Percentiles rank a stretch among this genome's conserved stretches.
Evolutionary conservation across 2,797 vertebrate species (phyloP).

Genomic region (Leptatherina wallacei): DNA sequence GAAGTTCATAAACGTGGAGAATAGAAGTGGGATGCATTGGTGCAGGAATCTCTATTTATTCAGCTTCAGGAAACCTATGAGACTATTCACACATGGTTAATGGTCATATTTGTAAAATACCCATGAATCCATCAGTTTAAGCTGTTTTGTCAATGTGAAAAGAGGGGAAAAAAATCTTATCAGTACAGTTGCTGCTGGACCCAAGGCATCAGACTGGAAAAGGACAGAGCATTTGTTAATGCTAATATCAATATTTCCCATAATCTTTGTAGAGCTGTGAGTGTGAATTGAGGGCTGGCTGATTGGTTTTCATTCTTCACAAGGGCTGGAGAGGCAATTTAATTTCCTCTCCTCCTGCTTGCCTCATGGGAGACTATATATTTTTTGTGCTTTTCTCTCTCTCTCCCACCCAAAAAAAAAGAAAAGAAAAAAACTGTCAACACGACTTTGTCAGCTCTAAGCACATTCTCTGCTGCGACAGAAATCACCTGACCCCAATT

Average conservation of each 20-base stretch:
- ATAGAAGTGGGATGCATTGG: constrained; percentile 14
- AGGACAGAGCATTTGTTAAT: constrained; percentile 63
- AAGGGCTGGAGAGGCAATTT: constrained; percentile 75
- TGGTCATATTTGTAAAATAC: constrained; percentile 48
- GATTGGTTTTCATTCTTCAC: constrained; percentile 77
- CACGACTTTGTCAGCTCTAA: constrained; percentile 75
- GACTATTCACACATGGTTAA: constrained; percentile 35
- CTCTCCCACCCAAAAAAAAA: constrained; percentile 47
- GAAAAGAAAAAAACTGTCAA: constrained; percentile 71
- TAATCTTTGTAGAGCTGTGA: constrained; percentile 60
- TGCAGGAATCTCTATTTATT: constrained; percentile 31
- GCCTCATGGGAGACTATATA: constrained; percentile 62
- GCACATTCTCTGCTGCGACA: constrained; percentile 72
- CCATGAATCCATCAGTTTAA: constrained; percentile 41
- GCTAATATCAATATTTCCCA: constrained; percentile 68
- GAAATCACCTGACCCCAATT: constrained; percentile 83
- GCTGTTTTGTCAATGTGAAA: constrained; percentile 23
- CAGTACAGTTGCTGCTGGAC: constrained; percentile 43
- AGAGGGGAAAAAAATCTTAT: constrained; percentile 38
- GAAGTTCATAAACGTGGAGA: constrained; percentile 21
- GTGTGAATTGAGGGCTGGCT: constrained; percentile 59
- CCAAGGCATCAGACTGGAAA: constrained; percentile 21
- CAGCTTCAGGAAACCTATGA: constrained; percentile 27
- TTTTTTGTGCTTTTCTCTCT: constrained; percentile 60
- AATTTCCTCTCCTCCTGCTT: constrained; percentile 66